Percentiles rank a stretch among this genome's conserved stretches.
These are phyloP conservation scores for Carapus acus DNA, from an alignment of 2,797 vertebrate species.

Conservation along the genomic window DNA sequence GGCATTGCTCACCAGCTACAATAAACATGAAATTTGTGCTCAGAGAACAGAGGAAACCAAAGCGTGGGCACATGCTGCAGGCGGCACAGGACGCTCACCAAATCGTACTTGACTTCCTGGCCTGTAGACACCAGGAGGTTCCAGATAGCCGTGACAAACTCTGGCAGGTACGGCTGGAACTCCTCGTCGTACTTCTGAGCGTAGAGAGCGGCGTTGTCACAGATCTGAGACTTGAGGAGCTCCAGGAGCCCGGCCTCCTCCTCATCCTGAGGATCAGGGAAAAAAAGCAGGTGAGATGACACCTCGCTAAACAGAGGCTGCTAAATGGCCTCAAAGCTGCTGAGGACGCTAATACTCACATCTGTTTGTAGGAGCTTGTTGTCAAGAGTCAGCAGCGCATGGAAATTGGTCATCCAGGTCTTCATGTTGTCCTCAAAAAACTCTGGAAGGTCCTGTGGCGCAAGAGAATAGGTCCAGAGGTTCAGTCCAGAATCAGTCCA, in stretches of 20 bases:
- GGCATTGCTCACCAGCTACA: constrained; percentile 96
- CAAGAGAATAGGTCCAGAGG: too few species aligned
- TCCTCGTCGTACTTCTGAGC: constrained; percentile 99
- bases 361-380: constrained; percentile 97
- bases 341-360: too few species aligned
- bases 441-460: constrained; percentile 89
- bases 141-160: constrained; percentile 97
- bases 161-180: constrained; percentile 92
- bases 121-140: constrained; percentile 96
- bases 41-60: background rate
- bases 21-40: constrained; percentile 29
- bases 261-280: constrained; percentile 81
- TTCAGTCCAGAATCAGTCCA: too few species aligned
- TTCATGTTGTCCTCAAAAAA: constrained; percentile 99
- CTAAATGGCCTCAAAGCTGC: too few species aligned
- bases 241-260: constrained; percentile 96
- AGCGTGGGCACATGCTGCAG: background rate
- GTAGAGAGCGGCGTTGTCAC: constrained; percentile 96
- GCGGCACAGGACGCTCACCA: constrained; percentile 75
- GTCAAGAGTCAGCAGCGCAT: constrained; percentile 91
- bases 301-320: background rate
- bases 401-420: constrained; percentile 99
- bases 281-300: background rate
- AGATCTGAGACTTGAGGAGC: constrained; percentile 96
- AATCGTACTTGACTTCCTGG: constrained; percentile 96